phyloP scores from a whole-genome alignment of 2,797 vertebrate species.

The Ptychadena robeensis region DNA sequence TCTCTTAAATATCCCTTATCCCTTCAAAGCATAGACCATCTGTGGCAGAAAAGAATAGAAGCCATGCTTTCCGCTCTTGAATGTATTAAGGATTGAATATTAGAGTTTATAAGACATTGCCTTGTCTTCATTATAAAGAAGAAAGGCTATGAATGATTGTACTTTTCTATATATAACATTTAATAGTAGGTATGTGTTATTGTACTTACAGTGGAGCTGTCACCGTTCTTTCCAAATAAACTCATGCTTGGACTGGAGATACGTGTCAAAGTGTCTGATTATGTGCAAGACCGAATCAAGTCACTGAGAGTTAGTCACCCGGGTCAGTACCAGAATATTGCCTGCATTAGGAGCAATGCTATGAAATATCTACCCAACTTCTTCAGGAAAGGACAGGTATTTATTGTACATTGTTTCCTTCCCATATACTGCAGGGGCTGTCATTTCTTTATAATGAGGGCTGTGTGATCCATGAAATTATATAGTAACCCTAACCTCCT shows the following conservation, averaged over 20 bases:
- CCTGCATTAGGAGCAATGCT: conserved; percentile 89
- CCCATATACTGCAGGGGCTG: too few relatives aligned
- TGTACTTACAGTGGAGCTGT: conserved; percentile 81
- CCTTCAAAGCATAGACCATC: too few relatives aligned
- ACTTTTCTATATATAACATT: background rate
- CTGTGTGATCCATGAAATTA: too few relatives aligned
- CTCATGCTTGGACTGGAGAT: conserved; percentile 91
- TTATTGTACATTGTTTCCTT: background rate
- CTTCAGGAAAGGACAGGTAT: conserved; percentile 89
- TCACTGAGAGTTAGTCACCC: conserved; percentile 79
- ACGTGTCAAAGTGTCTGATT: conserved; percentile 90
- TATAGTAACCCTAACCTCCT: too few relatives aligned
- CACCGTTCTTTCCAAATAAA: conserved; percentile 84
- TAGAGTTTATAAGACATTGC: too few relatives aligned
- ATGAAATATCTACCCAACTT: conserved; percentile 96
- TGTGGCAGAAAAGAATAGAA: too few relatives aligned
- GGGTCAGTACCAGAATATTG: conserved; percentile 88
- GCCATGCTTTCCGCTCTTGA: too few relatives aligned
- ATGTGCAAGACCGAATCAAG: conserved; percentile 86
- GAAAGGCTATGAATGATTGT: background rate
- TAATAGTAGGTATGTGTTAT: background rate
- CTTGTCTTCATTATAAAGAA: too few relatives aligned
- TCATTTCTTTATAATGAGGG: too few relatives aligned
- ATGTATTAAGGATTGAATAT: too few relatives aligned
- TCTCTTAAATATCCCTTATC: too few relatives aligned